phyloP scores from a whole-genome alignment of 2,113 vertebrate species.

The Xenopus laevis region DNA sequence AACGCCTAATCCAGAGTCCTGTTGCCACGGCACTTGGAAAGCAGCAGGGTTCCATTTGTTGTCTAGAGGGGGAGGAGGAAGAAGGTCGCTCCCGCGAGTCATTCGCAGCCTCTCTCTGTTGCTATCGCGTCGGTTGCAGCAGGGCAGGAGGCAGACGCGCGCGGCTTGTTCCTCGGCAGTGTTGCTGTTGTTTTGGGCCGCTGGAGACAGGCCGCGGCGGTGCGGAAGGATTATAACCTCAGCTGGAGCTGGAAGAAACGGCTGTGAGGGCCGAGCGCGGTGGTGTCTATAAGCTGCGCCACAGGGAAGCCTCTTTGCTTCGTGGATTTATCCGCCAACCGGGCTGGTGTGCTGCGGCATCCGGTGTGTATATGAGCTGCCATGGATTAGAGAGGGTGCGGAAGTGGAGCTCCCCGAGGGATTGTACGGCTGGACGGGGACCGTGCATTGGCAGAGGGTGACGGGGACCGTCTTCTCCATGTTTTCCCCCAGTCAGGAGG shows the following conservation, averaged over 20 bases:
- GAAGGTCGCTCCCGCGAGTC: neutral
- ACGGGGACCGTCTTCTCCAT: slow-evolving; percentile 66
- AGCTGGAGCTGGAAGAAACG: neutral
- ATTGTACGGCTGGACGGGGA: slow-evolving; percentile 45
- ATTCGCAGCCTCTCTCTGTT: slow-evolving; percentile 24
- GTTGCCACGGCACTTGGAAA: slow-evolving; percentile 44
- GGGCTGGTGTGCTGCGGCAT: slow-evolving; percentile 52
- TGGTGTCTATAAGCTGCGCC: slow-evolving; percentile 7
- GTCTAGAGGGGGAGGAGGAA: slow-evolving; percentile 1
- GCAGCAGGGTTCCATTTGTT: slow-evolving; percentile 42
- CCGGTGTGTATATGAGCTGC: slow-evolving; percentile 49
- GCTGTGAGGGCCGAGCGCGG: slow-evolving; percentile 18
- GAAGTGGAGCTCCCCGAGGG: slow-evolving; percentile 51
- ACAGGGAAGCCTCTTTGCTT: neutral
- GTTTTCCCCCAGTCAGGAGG: slow-evolving; percentile 88
- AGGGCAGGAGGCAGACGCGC: rapidly evolving
- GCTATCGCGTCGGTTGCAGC: neutral
- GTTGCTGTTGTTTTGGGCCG: neutral
- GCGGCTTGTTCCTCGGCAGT: neutral
- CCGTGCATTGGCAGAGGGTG: slow-evolving; percentile 32
- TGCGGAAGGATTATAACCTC: neutral
- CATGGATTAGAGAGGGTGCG: slow-evolving; percentile 5
- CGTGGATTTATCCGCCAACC: too few relatives aligned
- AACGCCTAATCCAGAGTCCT: slow-evolving; percentile 15
- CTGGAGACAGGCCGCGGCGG: neutral